Base-by-base conservation (phyloP, 2,888 invertebrate genomes). In the Heliconius ismenius region DNA sequence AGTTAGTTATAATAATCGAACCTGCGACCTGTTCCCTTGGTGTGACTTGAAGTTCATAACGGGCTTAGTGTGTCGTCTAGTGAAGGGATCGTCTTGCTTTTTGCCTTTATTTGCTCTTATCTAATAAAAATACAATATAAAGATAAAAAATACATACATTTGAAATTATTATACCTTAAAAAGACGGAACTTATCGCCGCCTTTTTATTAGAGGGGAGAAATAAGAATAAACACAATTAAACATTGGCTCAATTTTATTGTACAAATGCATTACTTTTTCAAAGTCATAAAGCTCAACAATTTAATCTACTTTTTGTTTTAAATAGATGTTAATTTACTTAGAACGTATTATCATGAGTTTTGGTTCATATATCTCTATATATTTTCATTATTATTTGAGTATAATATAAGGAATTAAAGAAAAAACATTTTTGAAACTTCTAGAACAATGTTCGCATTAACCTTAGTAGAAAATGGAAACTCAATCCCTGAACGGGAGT, bases 41-140 rank as follows among this genome's bases (percentile, higher is more conserved):
- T 89, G 81, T 1, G 95, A 94, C 84, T 96, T 97, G 87, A 97
- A 97, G 83, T 97, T 96, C 97, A 98, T 98, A 77, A 97, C 96
- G 0, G 98, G 98, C 84, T 98, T 98, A 0, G 98, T 98, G 81
- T 97, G 97, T 78, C 98, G 95, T 78, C 98, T 92, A 0, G 98
- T 98, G 91, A 98, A 98, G 0, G 98, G 98, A 88, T 98, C 98
- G 80, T 98, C 97, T 0, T 95, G 95, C 83, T 96, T 96, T 87
- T 96, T 95, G 2, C 97, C 97, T 86, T 96, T 97, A 83, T 95
- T 97, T 10, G 96, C 97, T 84, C 95, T 95, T 21, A 96, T 93
- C 96, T 96, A 84, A 0, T 70, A 69, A 73, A 69, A 21, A 67
- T 15, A 36, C 15, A 58, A 28, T 24, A 74, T 74, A 58, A n/a